Evolutionary conservation across 2,888 invertebrate species (phyloP).

Genomic region (Machimus rusticus): DNA sequence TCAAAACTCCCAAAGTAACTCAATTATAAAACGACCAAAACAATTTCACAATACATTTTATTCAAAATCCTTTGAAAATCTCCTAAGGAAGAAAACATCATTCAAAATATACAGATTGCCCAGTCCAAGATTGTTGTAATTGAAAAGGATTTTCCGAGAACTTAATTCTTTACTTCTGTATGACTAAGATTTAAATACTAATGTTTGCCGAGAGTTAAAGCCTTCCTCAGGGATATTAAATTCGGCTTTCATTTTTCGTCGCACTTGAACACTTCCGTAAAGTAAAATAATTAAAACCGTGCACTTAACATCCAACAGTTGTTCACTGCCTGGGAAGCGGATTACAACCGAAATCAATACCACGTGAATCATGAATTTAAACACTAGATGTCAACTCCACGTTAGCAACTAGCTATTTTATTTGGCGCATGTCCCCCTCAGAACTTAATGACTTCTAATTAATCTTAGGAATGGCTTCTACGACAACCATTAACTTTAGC

Average conservation of each 20-base stretch:
- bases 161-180: no score
- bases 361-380: background rate
- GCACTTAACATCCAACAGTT: background rate
- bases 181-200: no score
- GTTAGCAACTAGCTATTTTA: background rate
- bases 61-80: no score
- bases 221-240: background rate
- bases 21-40: no score
- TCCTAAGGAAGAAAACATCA: no score
- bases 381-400: background rate
- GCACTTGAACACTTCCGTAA: background rate
- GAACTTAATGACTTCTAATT: background rate
- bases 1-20: no score
- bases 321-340: background rate
- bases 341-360: conserved; percentile 3
- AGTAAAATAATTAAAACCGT: background rate
- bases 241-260: background rate
- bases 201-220: no score
- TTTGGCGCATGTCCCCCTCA: background rate
- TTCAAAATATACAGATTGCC: no score
- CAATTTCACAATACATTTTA: no score
- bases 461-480: background rate
- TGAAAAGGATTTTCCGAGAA: no score
- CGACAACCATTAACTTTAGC: background rate
- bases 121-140: no score